phyloP scores from a whole-genome alignment of 2,888 invertebrate genomes.

The Belgica antarctica region DNA sequence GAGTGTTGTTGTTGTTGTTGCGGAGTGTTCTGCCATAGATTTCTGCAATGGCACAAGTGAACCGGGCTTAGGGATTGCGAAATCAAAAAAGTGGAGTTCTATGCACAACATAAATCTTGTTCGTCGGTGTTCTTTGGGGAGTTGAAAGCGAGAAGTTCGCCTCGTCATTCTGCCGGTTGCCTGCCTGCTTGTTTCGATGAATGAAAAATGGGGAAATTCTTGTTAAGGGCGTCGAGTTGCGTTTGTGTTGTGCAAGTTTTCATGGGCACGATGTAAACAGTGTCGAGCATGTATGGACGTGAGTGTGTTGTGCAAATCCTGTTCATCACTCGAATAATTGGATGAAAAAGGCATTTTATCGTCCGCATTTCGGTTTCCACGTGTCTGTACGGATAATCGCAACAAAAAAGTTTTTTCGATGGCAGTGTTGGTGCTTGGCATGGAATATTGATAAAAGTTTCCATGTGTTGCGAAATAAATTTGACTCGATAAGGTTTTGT shows the following conservation, averaged over 20 bases:
- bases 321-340: conserved; percentile 17
- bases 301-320: background rate
- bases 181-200: conserved; percentile 33
- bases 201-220: conserved; percentile 34
- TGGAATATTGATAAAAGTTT: background rate
- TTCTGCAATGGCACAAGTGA: background rate
- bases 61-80: conserved; percentile 27
- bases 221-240: conserved; percentile 32
- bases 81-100: background rate
- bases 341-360: conserved; percentile 10
- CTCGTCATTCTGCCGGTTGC: background rate
- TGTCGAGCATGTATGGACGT: conserved; percentile 15
- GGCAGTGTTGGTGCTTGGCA: background rate
- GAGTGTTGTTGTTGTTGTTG: conserved; percentile 7
- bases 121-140: background rate
- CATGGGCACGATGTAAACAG: conserved; percentile 11
- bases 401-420: background rate
- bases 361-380: conserved; percentile 15
- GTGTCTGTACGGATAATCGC: conserved; percentile 39
- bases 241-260: conserved; percentile 22
- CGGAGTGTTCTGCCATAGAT: background rate
- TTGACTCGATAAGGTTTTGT: too few relatives aligned
- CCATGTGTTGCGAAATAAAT: conserved; percentile 21
- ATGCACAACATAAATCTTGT: conserved; percentile 20
- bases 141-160: background rate